Percentiles rank a stretch among this genome's conserved stretches.
Conservation (phyloP, 1,140 invertebrate species). For the Drosophila pseudoobscura region DNA sequence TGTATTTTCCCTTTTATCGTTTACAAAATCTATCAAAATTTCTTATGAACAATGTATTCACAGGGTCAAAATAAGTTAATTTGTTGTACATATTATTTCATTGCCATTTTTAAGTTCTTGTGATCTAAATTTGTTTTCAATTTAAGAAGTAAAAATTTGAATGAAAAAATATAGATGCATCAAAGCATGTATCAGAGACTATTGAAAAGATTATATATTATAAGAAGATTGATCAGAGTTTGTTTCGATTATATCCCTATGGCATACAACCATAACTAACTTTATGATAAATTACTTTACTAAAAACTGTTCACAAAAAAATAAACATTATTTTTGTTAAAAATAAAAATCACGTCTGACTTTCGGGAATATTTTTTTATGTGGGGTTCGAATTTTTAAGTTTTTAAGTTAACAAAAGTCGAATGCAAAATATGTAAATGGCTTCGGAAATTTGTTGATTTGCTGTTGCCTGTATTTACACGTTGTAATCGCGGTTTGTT, state of each 20-base stretch:
- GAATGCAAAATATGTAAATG: conserved; percentile 38
- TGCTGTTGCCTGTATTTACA: conserved; percentile 27
- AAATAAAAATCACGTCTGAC: conserved; percentile 3
- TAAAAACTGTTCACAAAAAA: too few relatives aligned
- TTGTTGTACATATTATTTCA: conserved; percentile 8
- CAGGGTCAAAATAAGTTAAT: conserved; percentile 39
- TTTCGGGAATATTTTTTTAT: conserved; percentile 8
- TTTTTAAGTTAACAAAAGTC: conserved; percentile 5
- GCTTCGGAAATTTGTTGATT: conserved; percentile 30
- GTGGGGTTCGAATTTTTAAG: not conserved
- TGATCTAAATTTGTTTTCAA: not conserved
- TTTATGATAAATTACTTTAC: not conserved
- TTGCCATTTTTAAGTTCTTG: not conserved
- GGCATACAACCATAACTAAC: not conserved
- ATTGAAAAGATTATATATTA: not conserved
- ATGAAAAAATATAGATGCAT: conserved; percentile 7
- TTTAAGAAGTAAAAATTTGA: conserved; percentile 1
- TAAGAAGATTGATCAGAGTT: conserved; percentile 10
- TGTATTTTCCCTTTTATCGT: conserved; percentile 7
- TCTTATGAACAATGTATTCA: conserved; percentile 50
- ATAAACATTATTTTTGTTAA: not conserved
- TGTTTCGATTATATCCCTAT: conserved; percentile 3
- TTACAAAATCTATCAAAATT: conserved; percentile 15
- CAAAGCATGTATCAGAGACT: conserved; percentile 6
- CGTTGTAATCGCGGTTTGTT: conserved; percentile 28